These are phyloP conservation scores for Rana temporaria DNA, from an alignment of 2,113 vertebrate species.

Conservation along the genomic window DNA sequence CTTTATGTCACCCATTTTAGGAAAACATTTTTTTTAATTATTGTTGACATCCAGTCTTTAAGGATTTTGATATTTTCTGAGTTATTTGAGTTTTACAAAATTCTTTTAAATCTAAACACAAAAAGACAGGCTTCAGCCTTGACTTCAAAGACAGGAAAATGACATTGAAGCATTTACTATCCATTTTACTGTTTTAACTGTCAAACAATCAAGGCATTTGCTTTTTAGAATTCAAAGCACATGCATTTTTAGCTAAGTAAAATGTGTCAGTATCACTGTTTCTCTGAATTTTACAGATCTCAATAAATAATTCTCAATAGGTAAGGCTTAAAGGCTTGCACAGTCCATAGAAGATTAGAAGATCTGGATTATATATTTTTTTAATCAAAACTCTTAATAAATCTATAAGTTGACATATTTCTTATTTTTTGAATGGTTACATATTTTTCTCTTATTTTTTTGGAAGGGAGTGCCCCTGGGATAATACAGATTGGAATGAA, in stretches of 20 bases:
- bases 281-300: constrained; percentile 10
- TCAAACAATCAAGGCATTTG: constrained; percentile 49
- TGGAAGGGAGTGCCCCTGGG: too few relatives aligned
- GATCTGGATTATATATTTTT: too few relatives aligned
- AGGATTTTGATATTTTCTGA: constrained; percentile 51
- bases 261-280: constrained; percentile 41
- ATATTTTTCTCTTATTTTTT: too few relatives aligned
- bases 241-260: constrained; percentile 36
- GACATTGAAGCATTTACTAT: constrained; percentile 53
- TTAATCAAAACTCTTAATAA: too few relatives aligned
- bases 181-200: constrained; percentile 54
- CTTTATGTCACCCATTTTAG: constrained; percentile 44
- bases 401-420: too few relatives aligned
- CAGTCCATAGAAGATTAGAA: background rate
- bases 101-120: constrained; percentile 48
- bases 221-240: constrained; percentile 43
- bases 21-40: constrained; percentile 47
- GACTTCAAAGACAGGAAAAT: constrained; percentile 57
- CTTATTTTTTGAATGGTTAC: too few relatives aligned
- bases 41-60: constrained; percentile 50
- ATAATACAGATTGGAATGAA: too few relatives aligned
- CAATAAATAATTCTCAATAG: constrained; percentile 15
- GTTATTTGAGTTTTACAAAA: constrained; percentile 54
- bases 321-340: background rate
- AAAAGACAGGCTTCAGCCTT: constrained; percentile 44